phyloP scores from a whole-genome alignment of 2,113 vertebrate species.

The Cynopterus brachyotis region DNA sequence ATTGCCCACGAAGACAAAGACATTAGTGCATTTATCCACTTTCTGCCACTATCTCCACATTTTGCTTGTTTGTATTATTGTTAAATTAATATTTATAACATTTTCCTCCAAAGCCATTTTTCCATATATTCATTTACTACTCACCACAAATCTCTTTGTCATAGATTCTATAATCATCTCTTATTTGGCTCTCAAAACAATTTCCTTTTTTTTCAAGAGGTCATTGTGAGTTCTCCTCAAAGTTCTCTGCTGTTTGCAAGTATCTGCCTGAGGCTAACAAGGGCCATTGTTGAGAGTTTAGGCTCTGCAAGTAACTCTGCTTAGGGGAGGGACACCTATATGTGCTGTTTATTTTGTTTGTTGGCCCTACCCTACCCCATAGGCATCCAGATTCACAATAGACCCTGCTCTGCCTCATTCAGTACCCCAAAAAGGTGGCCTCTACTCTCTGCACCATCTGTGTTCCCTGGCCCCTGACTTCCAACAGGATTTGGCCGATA shows the following conservation, averaged over 20 bases:
- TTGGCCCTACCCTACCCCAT: fast-evolving
- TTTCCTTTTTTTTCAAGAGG: not conserved
- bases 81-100: not conserved
- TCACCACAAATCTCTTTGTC: not conserved
- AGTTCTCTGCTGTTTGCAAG: not conserved
- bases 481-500: not conserved
- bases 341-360: not conserved
- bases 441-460: not conserved
- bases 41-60: not conserved
- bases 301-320: not conserved
- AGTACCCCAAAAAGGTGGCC: not conserved
- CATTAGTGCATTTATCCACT: not conserved
- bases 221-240: not conserved
- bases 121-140: not conserved
- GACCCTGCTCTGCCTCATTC: not conserved
- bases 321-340: not conserved
- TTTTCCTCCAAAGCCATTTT: not conserved
- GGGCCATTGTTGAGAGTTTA: not conserved
- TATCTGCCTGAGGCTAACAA: too few relatives aligned
- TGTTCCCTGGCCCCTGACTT: not conserved
- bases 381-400: not conserved
- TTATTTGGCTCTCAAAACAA: not conserved
- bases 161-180: not conserved
- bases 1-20: not conserved
- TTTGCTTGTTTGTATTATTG: not conserved